Evolutionary conservation across 2,797 vertebrate species (phyloP), one percentile per base, ranked within the genome.

Genomic region (Jordanella pulchra): DNA sequence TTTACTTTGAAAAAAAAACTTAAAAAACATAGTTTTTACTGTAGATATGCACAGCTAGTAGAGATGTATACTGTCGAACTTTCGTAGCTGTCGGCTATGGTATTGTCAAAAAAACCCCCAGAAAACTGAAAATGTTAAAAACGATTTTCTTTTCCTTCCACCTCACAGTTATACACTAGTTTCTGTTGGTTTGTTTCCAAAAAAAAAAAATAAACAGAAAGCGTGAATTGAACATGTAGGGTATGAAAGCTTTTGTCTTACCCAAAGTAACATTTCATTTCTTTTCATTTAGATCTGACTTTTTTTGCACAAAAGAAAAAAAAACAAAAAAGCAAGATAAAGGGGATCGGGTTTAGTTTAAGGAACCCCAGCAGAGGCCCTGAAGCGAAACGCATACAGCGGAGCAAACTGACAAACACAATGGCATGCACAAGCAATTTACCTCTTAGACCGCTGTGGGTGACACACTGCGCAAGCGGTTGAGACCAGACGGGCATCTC

Each of bases 381-480:
- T 67, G 32, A 82, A 84, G 85, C 84, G 42, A 51, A 66, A 87
- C 70, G 76, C 83, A 80, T 84, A 88, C 89, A 87, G 78, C 60
- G 48, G 17, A 71, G 81, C 79, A 65, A 47, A 50, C 44, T 10
- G 9, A 47, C 64, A 30, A 7, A 65, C 64, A 71, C 61, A 87
- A 42, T 0, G 23, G 67, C 84, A 83, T 72, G 87, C 89, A 77
- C 87, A 81, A 83, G 85, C 84, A 84, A 84, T 84, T 92, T 94
- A 90, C 90, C 90, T 91, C 84, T 76, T n/a, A 66, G 80, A 83
- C 58, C 78, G 87, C 89, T 89, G 93, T 73, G 89, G 89, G 90
- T 89, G 92, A 89, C 89, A 89, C 90, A 90, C 92, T 87, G 89
- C 84, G 83, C 90, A 93, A 94, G 92, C 94, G 88, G 91, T 78